Conservation (phyloP, 2,113 vertebrate genomes). For the Tringa solitaria region DNA sequence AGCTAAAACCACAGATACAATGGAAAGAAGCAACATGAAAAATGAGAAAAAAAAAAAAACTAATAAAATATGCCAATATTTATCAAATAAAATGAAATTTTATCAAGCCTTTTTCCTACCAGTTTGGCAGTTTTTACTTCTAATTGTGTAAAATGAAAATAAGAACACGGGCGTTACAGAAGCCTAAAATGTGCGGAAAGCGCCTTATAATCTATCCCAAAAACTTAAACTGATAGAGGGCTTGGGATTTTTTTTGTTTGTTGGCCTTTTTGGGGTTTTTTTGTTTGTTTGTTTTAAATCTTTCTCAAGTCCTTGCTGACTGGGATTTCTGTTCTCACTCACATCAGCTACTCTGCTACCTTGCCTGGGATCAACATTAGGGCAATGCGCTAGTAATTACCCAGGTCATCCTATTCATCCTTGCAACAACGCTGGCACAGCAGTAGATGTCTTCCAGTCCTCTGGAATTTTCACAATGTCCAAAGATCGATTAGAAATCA, state of each 20-base stretch:
- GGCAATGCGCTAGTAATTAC: neutral
- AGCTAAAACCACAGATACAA: neutral
- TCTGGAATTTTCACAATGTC: neutral
- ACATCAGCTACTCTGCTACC: neutral
- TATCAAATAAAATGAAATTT: neutral
- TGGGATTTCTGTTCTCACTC: neutral
- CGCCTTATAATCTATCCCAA: neutral
- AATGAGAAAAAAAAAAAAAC: neutral
- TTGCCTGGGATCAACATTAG: neutral
- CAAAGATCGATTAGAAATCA: conserved; percentile 3
- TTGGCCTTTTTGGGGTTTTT: neutral
- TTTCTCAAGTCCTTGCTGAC: neutral
- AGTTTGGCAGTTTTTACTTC: neutral
- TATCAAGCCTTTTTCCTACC: neutral
- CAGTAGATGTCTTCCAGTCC: neutral
- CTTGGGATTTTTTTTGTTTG: neutral
- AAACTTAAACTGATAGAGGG: neutral
- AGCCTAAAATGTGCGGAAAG: neutral
- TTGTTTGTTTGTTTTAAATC: too few species aligned
- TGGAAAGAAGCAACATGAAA: neutral
- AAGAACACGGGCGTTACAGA: neutral
- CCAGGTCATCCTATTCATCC: neutral
- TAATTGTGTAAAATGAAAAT: neutral
- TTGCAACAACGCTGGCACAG: neutral
- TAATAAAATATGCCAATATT: neutral